Evolutionary conservation across 1,140 invertebrate genomes (phyloP).

Genomic region (Oreohelix idahoensis): DNA sequence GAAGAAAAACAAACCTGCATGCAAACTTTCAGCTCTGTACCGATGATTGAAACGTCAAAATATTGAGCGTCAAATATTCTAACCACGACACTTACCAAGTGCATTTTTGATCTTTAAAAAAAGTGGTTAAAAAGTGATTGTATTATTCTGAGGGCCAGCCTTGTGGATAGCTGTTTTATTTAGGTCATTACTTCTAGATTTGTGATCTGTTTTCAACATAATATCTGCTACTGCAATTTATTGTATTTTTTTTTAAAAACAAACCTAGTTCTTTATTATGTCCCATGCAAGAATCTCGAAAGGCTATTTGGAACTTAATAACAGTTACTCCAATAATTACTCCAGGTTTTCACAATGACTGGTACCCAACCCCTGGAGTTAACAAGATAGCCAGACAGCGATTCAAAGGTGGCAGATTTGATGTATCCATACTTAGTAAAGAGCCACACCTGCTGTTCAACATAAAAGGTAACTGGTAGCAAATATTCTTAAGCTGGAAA

Average conservation of each 20-base stretch:
- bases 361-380: constrained; percentile 5
- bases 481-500: not conserved
- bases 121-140: too few relatives aligned
- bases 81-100: too few relatives aligned
- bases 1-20: too few relatives aligned
- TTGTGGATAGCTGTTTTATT: too few relatives aligned
- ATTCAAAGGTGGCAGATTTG: constrained; percentile 5
- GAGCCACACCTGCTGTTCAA: not conserved
- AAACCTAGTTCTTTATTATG: not conserved
- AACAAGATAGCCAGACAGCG: not conserved
- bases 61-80: too few relatives aligned
- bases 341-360: constrained; percentile 25
- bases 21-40: too few relatives aligned
- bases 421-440: not conserved
- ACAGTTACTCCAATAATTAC: not conserved
- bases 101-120: too few relatives aligned
- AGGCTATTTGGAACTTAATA: not conserved
- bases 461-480: constrained; percentile 20
- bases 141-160: too few relatives aligned
- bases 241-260: not conserved
- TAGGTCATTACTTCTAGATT: not conserved
- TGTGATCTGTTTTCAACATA: too few relatives aligned
- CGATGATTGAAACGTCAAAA: too few relatives aligned
- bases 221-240: not conserved
- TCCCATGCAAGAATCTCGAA: too few relatives aligned